Evolutionary conservation across 2,113 vertebrate species (phyloP), one percentile per base, ranked within the genome.

Genomic region (Sclerurus mexicanus): DNA sequence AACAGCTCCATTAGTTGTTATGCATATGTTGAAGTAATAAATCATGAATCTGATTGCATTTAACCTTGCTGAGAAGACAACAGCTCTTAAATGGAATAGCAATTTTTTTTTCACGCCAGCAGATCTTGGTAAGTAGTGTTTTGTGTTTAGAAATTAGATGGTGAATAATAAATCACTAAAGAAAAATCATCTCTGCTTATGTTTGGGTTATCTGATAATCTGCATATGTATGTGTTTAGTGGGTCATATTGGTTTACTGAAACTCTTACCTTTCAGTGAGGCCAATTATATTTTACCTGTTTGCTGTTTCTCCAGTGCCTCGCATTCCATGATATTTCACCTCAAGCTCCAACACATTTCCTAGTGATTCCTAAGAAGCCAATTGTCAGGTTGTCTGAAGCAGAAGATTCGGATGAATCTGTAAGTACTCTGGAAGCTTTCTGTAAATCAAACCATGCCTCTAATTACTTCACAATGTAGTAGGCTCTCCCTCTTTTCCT

Each of bases 341-440:
- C 99, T 40, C 99, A 99, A 98, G 99, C 99, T 74, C 99, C 99
- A 63, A 99, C 98, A 33, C 99, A 99, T 97, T 99, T 99, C 96
- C 97, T 99, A 42, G 99, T 99, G 30, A 98, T 99, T 79, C 99
- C 99, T 13, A 99, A 98, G 97, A 99, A 99, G 93, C 98, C 98
- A 44, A 99, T 99, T 83, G 58, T 98, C 64, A 98, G 98, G 40
- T 97, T 99, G 80, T 99, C 99, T 39, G 97, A 98, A 95, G 99
- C 97, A 14, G 98, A 99, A 89, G 99, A 99, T 5, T 78, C 94
- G 22, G 99, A 99, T 97, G 98, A 98, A 93, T 98, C 97, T 79
- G 99, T 99, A 98, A 99, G 99, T 99, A 95, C 33, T 78, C 31
- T 35, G 52, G n/a, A 88, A 82, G n/a, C 39, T 73, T 81, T 81